Evolutionary conservation across 2,888 invertebrate species (phyloP).

Genomic region (Phytoseiulus persimilis): DNA sequence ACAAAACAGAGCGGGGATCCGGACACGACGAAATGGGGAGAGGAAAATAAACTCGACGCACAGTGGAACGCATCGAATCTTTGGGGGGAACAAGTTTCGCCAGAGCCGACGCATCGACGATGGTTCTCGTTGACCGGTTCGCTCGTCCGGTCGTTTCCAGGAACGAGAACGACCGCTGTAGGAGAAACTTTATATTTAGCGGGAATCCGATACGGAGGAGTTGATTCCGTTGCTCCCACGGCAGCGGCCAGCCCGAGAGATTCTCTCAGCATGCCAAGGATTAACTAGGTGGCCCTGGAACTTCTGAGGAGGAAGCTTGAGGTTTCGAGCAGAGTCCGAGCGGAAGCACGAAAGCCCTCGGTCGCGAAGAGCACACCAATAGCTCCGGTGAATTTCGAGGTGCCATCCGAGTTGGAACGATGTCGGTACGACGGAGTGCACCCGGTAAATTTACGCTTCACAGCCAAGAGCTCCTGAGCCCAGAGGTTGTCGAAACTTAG

Average conservation of each 20-base stretch:
- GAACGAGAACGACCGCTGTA: not conserved
- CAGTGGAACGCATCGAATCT: too few relatives aligned
- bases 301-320: too few relatives aligned
- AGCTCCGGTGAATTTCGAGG: too few relatives aligned
- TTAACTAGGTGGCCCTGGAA: too few relatives aligned
- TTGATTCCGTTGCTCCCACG: not conserved
- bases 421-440: too few relatives aligned
- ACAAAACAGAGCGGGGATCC: not conserved
- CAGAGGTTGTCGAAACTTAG: too few relatives aligned
- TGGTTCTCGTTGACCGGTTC: not conserved
- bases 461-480: too few relatives aligned
- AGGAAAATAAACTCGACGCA: not conserved
- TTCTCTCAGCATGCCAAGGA: not conserved
- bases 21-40: not conserved
- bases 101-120: not conserved
- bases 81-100: not conserved
- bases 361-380: too few relatives aligned
- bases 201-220: not conserved
- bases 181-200: not conserved
- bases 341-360: too few relatives aligned
- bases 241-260: not conserved
- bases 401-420: too few relatives aligned
- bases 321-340: too few relatives aligned
- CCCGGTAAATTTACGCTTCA: too few relatives aligned
- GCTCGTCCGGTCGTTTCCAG: not conserved